These are phyloP conservation scores for Lepisosteus oculatus DNA, from an alignment of 2,113 vertebrate species.

Conservation along the genomic window DNA sequence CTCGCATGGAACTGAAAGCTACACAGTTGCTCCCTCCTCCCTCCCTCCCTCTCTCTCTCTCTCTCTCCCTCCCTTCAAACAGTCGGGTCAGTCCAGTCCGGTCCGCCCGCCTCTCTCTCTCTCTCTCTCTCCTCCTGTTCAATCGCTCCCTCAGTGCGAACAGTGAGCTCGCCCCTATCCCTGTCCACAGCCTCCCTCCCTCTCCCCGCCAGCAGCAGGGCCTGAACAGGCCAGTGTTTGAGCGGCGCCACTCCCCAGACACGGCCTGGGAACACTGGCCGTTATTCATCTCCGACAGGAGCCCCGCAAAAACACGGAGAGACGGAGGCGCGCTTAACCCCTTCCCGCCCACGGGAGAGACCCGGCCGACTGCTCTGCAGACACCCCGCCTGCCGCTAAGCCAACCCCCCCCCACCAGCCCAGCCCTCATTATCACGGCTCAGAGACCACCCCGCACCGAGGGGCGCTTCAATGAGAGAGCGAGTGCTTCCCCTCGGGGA, in stretches of 20 bases:
- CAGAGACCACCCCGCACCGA: neutral
- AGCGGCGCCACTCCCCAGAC: conserved; percentile 11
- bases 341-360: neutral
- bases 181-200: neutral
- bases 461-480: too few species aligned
- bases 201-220: neutral
- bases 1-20: too few species aligned
- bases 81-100: too few species aligned
- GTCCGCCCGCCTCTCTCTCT: neutral
- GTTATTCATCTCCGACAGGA: conserved; percentile 6
- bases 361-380: too few species aligned
- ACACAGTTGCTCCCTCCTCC: too few species aligned
- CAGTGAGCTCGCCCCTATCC: neutral
- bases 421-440: neutral
- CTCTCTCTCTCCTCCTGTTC: neutral
- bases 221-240: too few species aligned
- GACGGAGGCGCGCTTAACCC: neutral
- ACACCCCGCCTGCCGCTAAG: neutral
- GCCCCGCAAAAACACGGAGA: neutral
- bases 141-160: conserved; percentile 20
- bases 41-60: too few species aligned
- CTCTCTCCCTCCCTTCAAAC: too few species aligned
- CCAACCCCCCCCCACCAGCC: neutral
- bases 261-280: neutral
- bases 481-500: too few species aligned